These are phyloP conservation scores for Tethea ocularis DNA, from an alignment of 2,888 invertebrate genomes.

Conservation along the genomic window DNA sequence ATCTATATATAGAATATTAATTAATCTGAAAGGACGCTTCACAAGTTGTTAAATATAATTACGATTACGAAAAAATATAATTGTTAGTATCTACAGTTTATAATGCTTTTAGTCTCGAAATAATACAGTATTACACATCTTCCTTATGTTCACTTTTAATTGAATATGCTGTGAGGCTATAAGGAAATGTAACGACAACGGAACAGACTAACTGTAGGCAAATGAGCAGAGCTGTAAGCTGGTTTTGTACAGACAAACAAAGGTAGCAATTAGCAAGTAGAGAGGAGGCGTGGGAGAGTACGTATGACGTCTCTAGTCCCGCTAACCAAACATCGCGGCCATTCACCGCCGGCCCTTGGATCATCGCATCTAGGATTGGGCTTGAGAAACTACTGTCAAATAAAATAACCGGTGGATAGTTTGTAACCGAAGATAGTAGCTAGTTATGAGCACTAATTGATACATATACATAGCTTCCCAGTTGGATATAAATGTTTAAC, in stretches of 20 bases:
- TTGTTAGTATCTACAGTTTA: neutral
- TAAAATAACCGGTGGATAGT: neutral
- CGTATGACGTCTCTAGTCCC: constrained; percentile 44
- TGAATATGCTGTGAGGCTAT: constrained; percentile 11
- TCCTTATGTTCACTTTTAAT: constrained; percentile 4
- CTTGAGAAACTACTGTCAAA: neutral
- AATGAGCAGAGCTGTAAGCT: constrained; percentile 26
- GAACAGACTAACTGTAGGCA: constrained; percentile 24
- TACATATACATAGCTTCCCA: neutral
- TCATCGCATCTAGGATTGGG: neutral
- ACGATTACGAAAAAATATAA: neutral
- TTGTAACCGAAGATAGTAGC: neutral
- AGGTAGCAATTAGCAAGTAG: constrained; percentile 46
- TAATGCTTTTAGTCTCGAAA: neutral
- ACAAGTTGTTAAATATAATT: neutral
- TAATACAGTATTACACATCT: neutral
- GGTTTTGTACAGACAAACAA: constrained; percentile 41
- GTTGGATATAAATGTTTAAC: neutral
- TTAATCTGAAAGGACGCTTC: neutral
- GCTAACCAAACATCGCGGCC: constrained; percentile 64
- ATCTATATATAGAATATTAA: too few species aligned
- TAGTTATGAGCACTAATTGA: neutral
- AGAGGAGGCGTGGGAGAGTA: constrained; percentile 42
- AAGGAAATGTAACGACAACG: constrained; percentile 20
- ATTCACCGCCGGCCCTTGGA: constrained; percentile 41